Evolutionary conservation across 2,113 vertebrate genomes (phyloP), one percentile per base, ranked within the genome.

Genomic region (Mirounga angustirostris): DNA sequence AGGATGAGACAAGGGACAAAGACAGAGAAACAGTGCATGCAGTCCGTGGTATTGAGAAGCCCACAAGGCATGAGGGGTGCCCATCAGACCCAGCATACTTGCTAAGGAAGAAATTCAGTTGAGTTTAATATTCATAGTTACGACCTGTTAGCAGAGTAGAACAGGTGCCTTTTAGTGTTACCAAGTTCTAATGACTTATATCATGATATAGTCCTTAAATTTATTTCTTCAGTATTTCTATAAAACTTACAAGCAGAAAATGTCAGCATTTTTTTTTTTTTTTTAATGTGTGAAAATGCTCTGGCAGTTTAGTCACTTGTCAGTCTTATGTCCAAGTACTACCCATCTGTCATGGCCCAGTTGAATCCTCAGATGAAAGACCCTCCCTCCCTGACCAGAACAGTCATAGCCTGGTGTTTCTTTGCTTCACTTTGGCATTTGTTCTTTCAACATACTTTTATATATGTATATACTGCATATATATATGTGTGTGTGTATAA

Each of bases 171-270:
- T 80, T 95, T 36, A 59, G 63, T 88, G 78, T 73, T 90, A 95
- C 73, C 56, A 84, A 30, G 59, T 95, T 96, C 92, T 98, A 95
- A 96, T 95, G 83, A 96, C 85, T 54, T 63, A 82, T 74, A 84
- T 67, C 61, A 52, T 95, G 85, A 82, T 59, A 59, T 80, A 78
- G 54, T 96, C 85, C 96, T 96, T 85, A 94, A 63, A 83, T 59
- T 95, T 97, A 90, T 96, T 96, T 97, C 63, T 89, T 33, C 93
- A 94, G 91, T 96, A 96, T 85, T 96, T 97, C 96, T 97, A 97
- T 81, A 96, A 96, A 98, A 97, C 92, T 94, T 98, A 96, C 90
- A 95, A 71, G 85, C 78, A 95, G 87, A 93, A 98, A 98, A 97
- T 98, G 92, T 96, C 97, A 98, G 89, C 80, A 95, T 80, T 95